These are phyloP conservation scores for Coranthus polyacanthus DNA, from an alignment of 2,797 vertebrate genomes.

Conservation along the genomic window DNA sequence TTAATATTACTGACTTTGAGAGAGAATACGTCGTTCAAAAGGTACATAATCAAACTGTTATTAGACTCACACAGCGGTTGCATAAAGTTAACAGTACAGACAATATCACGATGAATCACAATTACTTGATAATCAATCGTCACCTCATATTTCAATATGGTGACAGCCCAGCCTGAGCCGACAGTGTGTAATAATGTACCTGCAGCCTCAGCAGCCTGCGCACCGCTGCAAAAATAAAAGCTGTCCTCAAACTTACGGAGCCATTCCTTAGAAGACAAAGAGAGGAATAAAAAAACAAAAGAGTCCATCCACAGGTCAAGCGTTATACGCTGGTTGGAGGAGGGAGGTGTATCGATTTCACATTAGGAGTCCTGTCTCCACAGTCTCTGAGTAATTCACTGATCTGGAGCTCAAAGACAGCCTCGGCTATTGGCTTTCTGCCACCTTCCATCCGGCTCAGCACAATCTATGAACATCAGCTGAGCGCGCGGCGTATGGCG, in stretches of 20 bases:
- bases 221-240: no score
- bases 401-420: constrained; percentile 86
- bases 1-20: no score
- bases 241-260: constrained; percentile 55
- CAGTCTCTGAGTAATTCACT: constrained; percentile 88
- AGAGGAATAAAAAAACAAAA: constrained; percentile 21
- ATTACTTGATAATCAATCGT: no score
- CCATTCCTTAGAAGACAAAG: constrained; percentile 50
- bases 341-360: constrained; percentile 91
- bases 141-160: no score
- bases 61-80: no score
- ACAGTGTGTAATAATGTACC: no score
- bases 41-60: no score
- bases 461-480: constrained; percentile 42
- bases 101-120: no score
- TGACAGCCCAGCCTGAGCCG: no score
- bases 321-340: constrained; percentile 82
- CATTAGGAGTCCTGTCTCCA: constrained; percentile 86
- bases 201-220: no score
- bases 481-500: constrained; percentile 43
- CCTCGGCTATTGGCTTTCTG: constrained; percentile 92
- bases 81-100: no score
- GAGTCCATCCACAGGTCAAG: constrained; percentile 83
- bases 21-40: no score
- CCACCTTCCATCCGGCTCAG: constrained; percentile 86